Evolutionary conservation across 35 echinoderm and acorn worm genomes (phyloP).

Genomic region (Heliocidaris tuberculata): DNA sequence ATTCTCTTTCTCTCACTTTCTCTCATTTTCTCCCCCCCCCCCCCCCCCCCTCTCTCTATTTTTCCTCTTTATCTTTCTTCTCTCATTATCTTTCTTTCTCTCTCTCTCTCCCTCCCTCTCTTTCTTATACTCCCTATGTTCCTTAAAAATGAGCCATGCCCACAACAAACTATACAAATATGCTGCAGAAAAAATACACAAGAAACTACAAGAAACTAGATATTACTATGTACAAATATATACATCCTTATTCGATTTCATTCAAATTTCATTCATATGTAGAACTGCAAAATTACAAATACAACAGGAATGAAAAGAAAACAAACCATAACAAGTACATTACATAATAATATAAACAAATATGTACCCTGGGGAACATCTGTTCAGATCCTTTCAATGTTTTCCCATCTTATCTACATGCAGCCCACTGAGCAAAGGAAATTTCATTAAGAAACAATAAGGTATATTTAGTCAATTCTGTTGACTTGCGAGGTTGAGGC

Average conservation of each 20-base stretch:
- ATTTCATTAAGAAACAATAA: not conserved
- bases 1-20: not conserved
- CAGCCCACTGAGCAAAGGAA: not conserved
- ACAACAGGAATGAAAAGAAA: slow-evolving; percentile 2
- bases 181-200: not conserved
- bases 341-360: not conserved
- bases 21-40: too few relatives aligned
- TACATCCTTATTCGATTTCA: not conserved
- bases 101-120: not conserved
- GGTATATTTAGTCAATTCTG: too few relatives aligned
- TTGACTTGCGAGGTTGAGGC: too few relatives aligned
- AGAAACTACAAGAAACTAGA: too few relatives aligned
- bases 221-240: not conserved
- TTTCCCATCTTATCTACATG: not conserved
- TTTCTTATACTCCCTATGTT: not conserved
- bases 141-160: not conserved
- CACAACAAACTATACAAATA: not conserved
- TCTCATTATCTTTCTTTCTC: not conserved
- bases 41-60: too few relatives aligned
- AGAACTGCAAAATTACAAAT: not conserved
- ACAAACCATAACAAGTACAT: not conserved
- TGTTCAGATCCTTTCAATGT: not conserved
- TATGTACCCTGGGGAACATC: not conserved
- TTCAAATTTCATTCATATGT: slow-evolving; percentile 1
- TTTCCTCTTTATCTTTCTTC: not conserved